Base-by-base conservation (phyloP, 2,888 invertebrate genomes). In the Heliconius erato region DNA sequence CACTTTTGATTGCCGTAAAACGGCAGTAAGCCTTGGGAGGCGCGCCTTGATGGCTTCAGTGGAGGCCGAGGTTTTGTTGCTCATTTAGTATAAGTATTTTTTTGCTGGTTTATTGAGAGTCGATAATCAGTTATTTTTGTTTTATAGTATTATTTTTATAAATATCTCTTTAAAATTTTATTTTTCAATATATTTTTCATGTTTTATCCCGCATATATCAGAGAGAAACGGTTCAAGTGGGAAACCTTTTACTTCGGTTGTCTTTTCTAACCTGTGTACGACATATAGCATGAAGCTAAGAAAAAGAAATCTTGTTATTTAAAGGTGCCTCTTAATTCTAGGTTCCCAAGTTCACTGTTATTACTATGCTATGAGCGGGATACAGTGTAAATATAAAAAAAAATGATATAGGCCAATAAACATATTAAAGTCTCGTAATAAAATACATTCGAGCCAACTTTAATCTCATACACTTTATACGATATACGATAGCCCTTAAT, bases 61-160 rank as follows among this genome's bases (percentile, higher is more conserved):
- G 67, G 82, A 84, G 80, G 74, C 80, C 77, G 80, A 32, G 69
- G 35, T 81, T 82, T 83, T 83, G 85, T 84, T 83, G 76, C 80
- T 72, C 82, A 77, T 80, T 74, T 83, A 74, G 7, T 35, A 35
- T 35, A 40, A 63, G 76, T 40, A 44, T 49, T 72, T 74, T 44
- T 35, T 59, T 35, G 35, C 76, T 72, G 28, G 16, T 63, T 59
- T 32, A 23, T 59, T 23, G 54, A 23, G n/a, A 59, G 54, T 74
- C 59, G 54, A 32, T 54, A 44, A 44, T 44, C 49, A 28, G 7
- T 19, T 35, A 7, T 68, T 23, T 68, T 35, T 23, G 32, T 35
- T 69, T 68, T 32, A 68, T 68, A 26, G 14, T 26, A 28, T 63
- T 63, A n/a, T 67, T 67, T 26, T 65, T 12, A 5, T 16, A 16